These are phyloP conservation scores for Leptoclinus maculatus DNA, from an alignment of 2,797 vertebrate genomes.

Conservation along the genomic window DNA sequence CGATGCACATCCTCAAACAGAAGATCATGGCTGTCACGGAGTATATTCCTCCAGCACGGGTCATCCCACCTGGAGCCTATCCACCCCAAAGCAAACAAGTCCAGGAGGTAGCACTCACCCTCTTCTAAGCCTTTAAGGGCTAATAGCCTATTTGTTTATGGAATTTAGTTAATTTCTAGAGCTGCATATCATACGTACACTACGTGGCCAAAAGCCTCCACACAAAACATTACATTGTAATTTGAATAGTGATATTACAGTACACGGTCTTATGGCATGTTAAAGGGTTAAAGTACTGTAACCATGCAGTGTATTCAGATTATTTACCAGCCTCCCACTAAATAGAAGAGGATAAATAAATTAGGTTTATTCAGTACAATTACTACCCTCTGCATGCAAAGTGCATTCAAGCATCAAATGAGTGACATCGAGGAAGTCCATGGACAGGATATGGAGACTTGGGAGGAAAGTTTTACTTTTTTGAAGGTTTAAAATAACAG, in stretches of 20 bases:
- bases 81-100: not conserved
- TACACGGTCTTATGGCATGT: not conserved
- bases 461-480: not conserved
- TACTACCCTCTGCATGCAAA: not conserved
- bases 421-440: not conserved
- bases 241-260: no score
- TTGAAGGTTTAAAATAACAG: not conserved
- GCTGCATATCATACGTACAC: not conserved
- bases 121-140: not conserved
- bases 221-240: not conserved
- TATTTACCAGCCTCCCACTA: not conserved
- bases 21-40: slow-evolving; percentile 92
- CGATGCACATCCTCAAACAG: slow-evolving; percentile 89
- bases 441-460: not conserved
- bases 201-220: not conserved
- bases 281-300: not conserved
- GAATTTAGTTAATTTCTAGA: not conserved
- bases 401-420: not conserved
- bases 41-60: slow-evolving; percentile 86
- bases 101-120: slow-evolving; percentile 68
- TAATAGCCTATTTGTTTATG: not conserved
- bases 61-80: slow-evolving; percentile 78
- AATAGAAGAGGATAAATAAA: not conserved
- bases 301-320: not conserved
- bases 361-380: not conserved